Percentiles rank a stretch among this genome's conserved stretches.
These are phyloP conservation scores for Nephrotoma guestfalica DNA, from an alignment of 2,888 invertebrate species.

Conservation along the genomic window DNA sequence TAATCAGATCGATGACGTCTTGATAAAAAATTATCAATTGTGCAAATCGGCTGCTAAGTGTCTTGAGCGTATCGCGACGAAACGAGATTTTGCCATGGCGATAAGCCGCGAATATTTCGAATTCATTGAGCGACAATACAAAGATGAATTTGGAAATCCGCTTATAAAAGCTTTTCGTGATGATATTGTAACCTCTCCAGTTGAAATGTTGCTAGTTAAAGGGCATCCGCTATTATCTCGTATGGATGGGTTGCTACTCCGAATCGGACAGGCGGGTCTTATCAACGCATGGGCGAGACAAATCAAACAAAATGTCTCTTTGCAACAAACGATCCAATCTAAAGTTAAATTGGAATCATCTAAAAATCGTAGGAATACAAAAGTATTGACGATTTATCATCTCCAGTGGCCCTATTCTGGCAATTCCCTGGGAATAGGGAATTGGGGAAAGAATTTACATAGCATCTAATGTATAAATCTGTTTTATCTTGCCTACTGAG, in stretches of 20 bases:
- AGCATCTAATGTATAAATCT: too few species aligned
- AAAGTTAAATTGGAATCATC: background rate
- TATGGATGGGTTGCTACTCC: background rate
- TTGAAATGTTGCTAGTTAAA: constrained; percentile 4
- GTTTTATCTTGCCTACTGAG: too few species aligned
- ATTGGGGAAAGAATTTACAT: too few species aligned
- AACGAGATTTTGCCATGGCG: constrained; percentile 2
- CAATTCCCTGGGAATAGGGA: too few species aligned
- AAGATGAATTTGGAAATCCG: background rate
- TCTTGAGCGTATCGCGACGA: background rate
- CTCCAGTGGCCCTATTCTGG: too few species aligned
- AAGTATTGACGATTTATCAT: background rate
- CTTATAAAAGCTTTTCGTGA: background rate
- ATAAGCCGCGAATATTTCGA: background rate
- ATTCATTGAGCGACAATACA: background rate
- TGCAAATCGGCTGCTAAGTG: background rate
- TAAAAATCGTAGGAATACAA: background rate
- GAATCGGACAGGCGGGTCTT: background rate
- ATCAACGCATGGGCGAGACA: background rate
- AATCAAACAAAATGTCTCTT: background rate
- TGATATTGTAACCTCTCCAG: background rate
- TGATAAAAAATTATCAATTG: background rate
- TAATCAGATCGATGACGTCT: background rate
- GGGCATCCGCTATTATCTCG: background rate
- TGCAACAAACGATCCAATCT: background rate